Evolutionary conservation across 2,888 invertebrate genomes (phyloP).

Genomic region (Trilocha varians): DNA sequence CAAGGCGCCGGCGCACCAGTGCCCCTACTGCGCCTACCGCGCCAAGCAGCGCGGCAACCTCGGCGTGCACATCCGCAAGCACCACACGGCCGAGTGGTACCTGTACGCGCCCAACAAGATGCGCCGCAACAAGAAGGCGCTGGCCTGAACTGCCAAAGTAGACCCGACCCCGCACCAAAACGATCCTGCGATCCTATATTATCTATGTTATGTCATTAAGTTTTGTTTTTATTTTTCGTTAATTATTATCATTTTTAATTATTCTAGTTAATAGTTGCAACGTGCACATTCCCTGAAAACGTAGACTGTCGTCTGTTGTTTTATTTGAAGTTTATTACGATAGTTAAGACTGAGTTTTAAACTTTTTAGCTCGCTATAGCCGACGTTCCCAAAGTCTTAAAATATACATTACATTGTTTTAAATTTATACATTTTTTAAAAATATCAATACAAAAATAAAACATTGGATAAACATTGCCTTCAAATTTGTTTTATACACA

Average conservation of each 20-base stretch:
- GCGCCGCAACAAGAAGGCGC: conserved; percentile 60
- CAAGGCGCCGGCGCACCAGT: conserved; percentile 86
- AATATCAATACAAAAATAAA: no score
- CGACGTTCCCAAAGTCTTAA: no score
- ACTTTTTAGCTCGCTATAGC: no score
- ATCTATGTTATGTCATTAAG: conserved; percentile 49
- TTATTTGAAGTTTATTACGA: conserved; percentile 65
- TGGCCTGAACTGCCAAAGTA: conserved; percentile 59
- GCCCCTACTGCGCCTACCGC: conserved; percentile 83
- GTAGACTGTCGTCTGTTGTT: conserved; percentile 61
- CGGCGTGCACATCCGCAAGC: conserved; percentile 85
- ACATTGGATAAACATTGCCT: no score
- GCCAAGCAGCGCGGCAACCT: conserved; percentile 88
- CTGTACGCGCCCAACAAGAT: conserved; percentile 66
- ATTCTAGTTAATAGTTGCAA: conserved; percentile 50
- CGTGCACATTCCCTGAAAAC: conserved; percentile 69
- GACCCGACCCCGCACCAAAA: conserved; percentile 68
- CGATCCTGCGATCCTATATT: conserved; percentile 66
- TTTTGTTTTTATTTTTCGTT: conserved; percentile 36
- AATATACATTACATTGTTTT: no score
- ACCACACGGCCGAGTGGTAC: conserved; percentile 76
- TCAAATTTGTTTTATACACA: no score
- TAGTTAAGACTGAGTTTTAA: conserved; percentile 72
- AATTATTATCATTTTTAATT: conserved; percentile 49
- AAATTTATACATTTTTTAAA: no score